These are phyloP conservation scores for Phyllotis vaccarum DNA, from an alignment of 2,797 vertebrate genomes.

Conservation along the genomic window DNA sequence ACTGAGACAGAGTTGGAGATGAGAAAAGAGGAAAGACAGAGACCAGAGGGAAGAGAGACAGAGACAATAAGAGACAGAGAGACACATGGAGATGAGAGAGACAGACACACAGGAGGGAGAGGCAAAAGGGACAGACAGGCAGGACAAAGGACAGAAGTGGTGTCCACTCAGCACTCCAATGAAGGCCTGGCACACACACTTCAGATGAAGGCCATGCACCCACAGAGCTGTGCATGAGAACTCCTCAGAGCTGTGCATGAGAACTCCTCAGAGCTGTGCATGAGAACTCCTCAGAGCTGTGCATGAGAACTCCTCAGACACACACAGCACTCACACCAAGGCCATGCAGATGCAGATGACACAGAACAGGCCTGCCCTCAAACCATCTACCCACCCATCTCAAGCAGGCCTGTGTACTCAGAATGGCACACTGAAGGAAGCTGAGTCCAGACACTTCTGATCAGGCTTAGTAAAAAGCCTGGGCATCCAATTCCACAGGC, in stretches of 20 bases:
- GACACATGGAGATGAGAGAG: background rate
- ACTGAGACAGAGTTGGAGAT: background rate
- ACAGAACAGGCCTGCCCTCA: background rate
- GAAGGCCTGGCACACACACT: background rate
- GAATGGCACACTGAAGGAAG: background rate
- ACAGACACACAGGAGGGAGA: background rate
- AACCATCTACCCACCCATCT: accelerated
- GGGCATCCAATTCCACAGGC: background rate
- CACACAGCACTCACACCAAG: background rate
- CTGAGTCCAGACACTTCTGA: background rate
- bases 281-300: background rate
- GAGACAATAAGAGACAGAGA: background rate
- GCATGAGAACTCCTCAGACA: background rate
- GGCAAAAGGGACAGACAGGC: background rate
- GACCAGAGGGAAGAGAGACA: background rate
- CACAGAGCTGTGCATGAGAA: background rate
- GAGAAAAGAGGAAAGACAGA: no score
- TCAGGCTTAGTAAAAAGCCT: background rate
- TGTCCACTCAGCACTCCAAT: background rate
- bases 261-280: background rate
- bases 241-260: background rate
- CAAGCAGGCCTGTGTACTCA: background rate
- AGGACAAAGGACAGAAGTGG: no score
- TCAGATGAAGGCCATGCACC: no score
- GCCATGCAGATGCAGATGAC: background rate